phyloP scores from a whole-genome alignment of 1,140 invertebrate species.

The Megathymus violae region DNA sequence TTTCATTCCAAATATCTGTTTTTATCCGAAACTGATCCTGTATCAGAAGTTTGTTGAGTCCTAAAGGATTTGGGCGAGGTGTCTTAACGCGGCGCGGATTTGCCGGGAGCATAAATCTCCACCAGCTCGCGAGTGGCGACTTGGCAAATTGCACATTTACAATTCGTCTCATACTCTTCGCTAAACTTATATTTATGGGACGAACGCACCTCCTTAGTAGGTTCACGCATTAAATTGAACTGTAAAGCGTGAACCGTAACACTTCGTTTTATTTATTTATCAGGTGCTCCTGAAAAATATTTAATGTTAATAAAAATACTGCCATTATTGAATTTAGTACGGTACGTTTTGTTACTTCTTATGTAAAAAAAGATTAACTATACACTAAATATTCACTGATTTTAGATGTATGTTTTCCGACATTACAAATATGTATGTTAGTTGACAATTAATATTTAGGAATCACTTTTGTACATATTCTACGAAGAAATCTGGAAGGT shows the following conservation, averaged over 20 bases:
- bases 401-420: no score
- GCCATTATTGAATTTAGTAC: no score
- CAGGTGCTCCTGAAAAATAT: no score
- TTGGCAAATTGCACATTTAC: conserved; percentile 69
- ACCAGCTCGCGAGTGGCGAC: conserved; percentile 41
- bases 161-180: conserved; percentile 58
- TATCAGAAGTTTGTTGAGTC: conserved; percentile 28
- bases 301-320: no score
- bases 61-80: conserved; percentile 46
- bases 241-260: conserved; percentile 1
- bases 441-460: no score
- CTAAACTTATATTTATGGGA: conserved; percentile 68
- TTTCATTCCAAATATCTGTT: conserved; percentile 25
- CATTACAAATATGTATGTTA: no score
- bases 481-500: no score
- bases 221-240: conserved; percentile 6
- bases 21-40: conserved; percentile 35
- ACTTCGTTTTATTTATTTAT: no score
- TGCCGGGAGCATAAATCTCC: conserved; percentile 50
- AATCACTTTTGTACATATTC: no score
- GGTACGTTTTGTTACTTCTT: no score
- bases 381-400: no score
- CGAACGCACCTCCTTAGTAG: conserved; percentile 48
- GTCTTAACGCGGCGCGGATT: conserved; percentile 28
- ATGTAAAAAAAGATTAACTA: no score